Evolutionary conservation across 1,140 invertebrate genomes (phyloP), one percentile per base, ranked within the genome.

Genomic region (Bactericera cockerelli): DNA sequence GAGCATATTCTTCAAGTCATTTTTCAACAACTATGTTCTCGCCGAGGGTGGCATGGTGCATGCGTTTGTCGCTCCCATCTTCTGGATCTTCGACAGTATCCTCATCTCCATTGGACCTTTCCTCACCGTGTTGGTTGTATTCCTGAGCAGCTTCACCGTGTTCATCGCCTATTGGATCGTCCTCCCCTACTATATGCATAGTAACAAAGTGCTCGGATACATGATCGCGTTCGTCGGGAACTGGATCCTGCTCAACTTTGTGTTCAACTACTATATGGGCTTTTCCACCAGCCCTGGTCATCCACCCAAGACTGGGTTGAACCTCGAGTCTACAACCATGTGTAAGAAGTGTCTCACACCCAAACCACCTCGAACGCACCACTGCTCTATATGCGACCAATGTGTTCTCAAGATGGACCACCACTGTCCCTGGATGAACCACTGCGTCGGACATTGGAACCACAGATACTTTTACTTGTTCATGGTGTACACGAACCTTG

Each of bases 321-420:
- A 93, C 63, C 75, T 81, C 36, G 85, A 93, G 71, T 86, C 86
- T 59, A 86, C 89, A 6, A 90, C 88, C 65, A 90, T 95, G 65
- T 98, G 94, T 72, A 92, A 90, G 70, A 95, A 93, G 70, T 98
- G 94, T 69, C 89, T 93, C 56, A 76, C 82, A 55, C 91, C 93
- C 19, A 97, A 95, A 71, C 93, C 93, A 42, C 90, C 91, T 1
- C 76, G 95, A 57, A 89, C 93, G 0, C 94, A 98, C 73, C 95
- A 98, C 70, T 98, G 95, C 68, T 93, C 89, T 14, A 82, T 98
- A 16, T 98, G 94, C 70, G 89, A 95, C 67, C 80, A 76, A 66
- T 98, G 95, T 70, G 79, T 97, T 59, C 74, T 98, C 0, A 93
- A 90, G 68, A 98, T 98, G 93, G 94, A 98, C 72, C 95, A 98